These are phyloP conservation scores for Agonum fuliginosum DNA, from an alignment of 2,888 invertebrate species.

Conservation along the genomic window DNA sequence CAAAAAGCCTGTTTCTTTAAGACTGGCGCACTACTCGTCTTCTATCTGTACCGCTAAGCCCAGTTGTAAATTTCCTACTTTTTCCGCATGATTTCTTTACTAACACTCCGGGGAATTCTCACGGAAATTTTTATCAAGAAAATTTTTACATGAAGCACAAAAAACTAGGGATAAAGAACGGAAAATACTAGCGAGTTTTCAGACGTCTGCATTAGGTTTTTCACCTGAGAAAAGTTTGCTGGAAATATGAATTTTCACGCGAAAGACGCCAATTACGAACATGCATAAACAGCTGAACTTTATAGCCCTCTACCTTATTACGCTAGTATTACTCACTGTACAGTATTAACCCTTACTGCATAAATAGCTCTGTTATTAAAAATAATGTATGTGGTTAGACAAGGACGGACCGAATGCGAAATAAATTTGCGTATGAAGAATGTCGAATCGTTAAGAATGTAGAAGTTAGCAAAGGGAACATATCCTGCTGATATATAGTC, in stretches of 20 bases:
- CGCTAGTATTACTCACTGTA: no score
- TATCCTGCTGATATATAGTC: no score
- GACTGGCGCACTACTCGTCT: slow-evolving; percentile 15
- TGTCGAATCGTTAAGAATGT: no score
- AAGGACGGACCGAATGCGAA: no score
- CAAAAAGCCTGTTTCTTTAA: slow-evolving; percentile 59
- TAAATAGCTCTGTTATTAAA: no score
- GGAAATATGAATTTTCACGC: background rate
- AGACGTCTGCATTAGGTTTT: slow-evolving; percentile 11
- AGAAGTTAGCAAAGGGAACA: no score
- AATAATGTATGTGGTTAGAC: no score
- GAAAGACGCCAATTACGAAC: slow-evolving; percentile 3
- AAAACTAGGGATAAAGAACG: slow-evolving; percentile 3
- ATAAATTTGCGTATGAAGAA: no score
- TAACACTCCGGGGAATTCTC: slow-evolving; percentile 29
- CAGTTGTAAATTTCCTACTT: slow-evolving; percentile 53
- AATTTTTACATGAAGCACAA: slow-evolving; percentile 20
- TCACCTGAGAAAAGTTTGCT: background rate
- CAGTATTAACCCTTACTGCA: no score
- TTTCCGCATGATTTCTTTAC: slow-evolving; percentile 46
- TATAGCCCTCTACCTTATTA: no score
- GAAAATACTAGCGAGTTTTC: slow-evolving; percentile 14
- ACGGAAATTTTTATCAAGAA: slow-evolving; percentile 26
- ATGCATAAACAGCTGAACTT: no score
- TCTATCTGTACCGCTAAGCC: slow-evolving; percentile 46